Evolutionary conservation across 2,113 vertebrate genomes (phyloP), one percentile per base, ranked within the genome.

Genomic region (Agapornis roseicollis): DNA sequence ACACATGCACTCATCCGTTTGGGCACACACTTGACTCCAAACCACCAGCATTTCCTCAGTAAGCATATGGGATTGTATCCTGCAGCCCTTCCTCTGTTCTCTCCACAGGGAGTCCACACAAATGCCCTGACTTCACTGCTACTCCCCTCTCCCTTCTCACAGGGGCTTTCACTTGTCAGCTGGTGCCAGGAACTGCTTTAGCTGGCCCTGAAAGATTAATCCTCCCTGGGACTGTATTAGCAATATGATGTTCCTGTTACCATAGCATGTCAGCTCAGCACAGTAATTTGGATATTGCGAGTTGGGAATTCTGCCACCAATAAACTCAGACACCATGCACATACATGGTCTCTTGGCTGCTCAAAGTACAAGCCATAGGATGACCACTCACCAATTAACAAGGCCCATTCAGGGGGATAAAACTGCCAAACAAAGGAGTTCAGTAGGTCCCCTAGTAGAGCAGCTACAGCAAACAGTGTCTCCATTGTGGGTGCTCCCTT

Each of bases 151-250:
- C 19, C 35, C 37, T 85, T 80, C 79, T 49, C 68, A 50, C 14
- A 11, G 69, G 58, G 60, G 55, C 46, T 93, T 79, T 84, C 7
- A 6, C 9, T 60, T 80, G 52, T 42, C 94, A 91, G 65, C 81
- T 94, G 64, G 41, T 84, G 60, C 46, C 56, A 53, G 76, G 61
- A 86, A 27, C 50, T 84, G 69, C 56, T 91, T 88, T 83, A 92
- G 74, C 79, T 86, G n/a, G 60, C 89, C 76, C 69, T 94, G 89
- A 88, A 94, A 96, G 90, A 81, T 73, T 17, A 50, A 8, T 88
- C 17, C 41, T 69, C 74, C 49, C 76, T 50, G 79, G 46, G 66
- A n/a, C 4, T 25, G 11, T 28, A 55, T 82, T 74, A 96, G 52
- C 60, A 79, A 33, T 35, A 25, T 0, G 0, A 61, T 2, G 31